Base-by-base conservation (phyloP, 2,888 invertebrate genomes). In the Hydropsyche betteni region DNA sequence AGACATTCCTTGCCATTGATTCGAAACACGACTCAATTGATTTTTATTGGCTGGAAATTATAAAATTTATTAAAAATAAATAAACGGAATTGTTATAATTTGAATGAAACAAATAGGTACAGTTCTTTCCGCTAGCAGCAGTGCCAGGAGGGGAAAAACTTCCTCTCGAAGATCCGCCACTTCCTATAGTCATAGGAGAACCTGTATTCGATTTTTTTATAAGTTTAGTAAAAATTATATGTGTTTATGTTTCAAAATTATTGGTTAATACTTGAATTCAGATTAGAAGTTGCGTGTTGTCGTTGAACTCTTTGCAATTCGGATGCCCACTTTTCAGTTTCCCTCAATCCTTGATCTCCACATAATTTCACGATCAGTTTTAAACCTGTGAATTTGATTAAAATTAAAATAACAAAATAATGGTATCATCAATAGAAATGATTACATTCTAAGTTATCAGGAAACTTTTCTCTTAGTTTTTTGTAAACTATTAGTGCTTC, bases 361-460 rank as follows among this genome's bases (percentile, higher is more conserved):
- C 95, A 94, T 70, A 98, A 85, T 80, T 95, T 91, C n/a, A 96
- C 93, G 81, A 98, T 88, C 83, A 95, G 91, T 84, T 95, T 94
- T 73, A 98, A 86, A 85, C 93, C 93, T 92, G 38, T 14, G 34
- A 24, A 24, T 24, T 2, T 2, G 2, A 2, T 24, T 2, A 24
- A 24, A 24, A 24, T 24, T 24, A 55, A 14, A n/a, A 55, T 16
- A 10, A 55, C 12, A 55, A 6, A n/a, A 12, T 55, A 55, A 55
- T n/a, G 6, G 2, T 55, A 55, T 24, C 5, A 53, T 50, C 75
- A n/a, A n/a, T 10, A 44, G 50, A 38, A 24, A 69, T 33, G 5
- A 91, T 84, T 84, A 90, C 98, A 98, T 83, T 97, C 97, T 0
- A 95, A 90, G 84, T 98, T 98, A 79, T 98, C 97, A 0, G 99